These are phyloP conservation scores for Coenonympha arcania DNA, from an alignment of 2,888 invertebrate genomes.

Conservation along the genomic window DNA sequence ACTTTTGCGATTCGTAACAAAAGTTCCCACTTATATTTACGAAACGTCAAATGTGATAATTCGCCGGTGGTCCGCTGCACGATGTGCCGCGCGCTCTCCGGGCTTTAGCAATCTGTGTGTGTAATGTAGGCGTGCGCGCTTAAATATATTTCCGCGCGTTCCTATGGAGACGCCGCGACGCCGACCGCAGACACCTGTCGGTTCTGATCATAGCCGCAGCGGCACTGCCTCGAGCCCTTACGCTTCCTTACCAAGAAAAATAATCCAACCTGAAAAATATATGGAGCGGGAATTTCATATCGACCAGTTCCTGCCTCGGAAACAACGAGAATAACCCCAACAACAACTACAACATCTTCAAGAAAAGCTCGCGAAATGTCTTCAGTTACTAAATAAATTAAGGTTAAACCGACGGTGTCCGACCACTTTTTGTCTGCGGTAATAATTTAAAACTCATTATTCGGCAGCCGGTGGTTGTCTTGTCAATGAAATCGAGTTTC, in stretches of 20 bases:
- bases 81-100: conserved; percentile 70
- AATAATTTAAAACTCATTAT: conserved; percentile 74
- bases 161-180: conserved; percentile 66
- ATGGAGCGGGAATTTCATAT: conserved; percentile 4
- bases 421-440: conserved; percentile 67
- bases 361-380: conserved; percentile 41
- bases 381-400: conserved; percentile 57
- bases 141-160: conserved; percentile 56
- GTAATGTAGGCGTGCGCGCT: conserved; percentile 41
- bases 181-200: conserved; percentile 51
- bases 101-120: conserved; percentile 54
- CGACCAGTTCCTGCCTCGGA: conserved; percentile 2
- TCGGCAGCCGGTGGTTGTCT: conserved; percentile 63
- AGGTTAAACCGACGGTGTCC: conserved; percentile 55
- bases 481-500: conserved; percentile 71
- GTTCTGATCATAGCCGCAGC: conserved; percentile 16
- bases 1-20: conserved; percentile 71
- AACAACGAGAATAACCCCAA: conserved; percentile 4
- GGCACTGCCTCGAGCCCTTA: conserved; percentile 15
- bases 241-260: conserved; percentile 11
- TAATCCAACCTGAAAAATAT: conserved; percentile 17
- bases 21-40: conserved; percentile 68
- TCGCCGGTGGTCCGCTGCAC: conserved; percentile 69
- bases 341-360: conserved; percentile 25
- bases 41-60: conserved; percentile 63